Evolutionary conservation across 2,888 invertebrate species (phyloP), one percentile per base, ranked within the genome.

Genomic region (Therioaphis trifolii): DNA sequence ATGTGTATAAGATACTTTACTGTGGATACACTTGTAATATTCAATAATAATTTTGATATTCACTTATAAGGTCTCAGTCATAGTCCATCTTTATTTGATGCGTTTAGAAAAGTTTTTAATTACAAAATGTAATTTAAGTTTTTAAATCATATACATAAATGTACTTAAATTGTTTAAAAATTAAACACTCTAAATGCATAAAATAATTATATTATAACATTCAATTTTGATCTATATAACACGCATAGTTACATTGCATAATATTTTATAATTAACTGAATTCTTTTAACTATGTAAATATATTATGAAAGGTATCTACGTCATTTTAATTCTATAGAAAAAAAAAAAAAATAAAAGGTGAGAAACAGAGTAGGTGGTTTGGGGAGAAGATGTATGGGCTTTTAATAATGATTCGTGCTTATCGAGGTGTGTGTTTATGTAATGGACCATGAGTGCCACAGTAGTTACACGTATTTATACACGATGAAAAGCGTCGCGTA

Each of bases 391-490:
- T 63, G 52, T 72, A 82, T 82, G 82, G 82, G 74, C 72, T 82
- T 82, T 82, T 82, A 82, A 82, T 82, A 82, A 82, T 82, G 82
- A 82, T 82, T 82, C 82, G 82, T 82, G 82, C 61, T 66, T 74
- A 82, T 82, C 82, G 82, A 82, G 72, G 82, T 74, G 80, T 80
- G 63, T 35, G 74, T 82, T 72, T 82, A 82, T 63, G 74, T 82
- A 82, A 82, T 82, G 82, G 82, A 82, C 82, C 82, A 74, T 80
- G 80, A 80, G 80, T 72, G 80, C 80, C 72, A 46, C 80, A 72
- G 80, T 72, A 72, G 80, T 80, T 80, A 71, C 80, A 71, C 72
- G 72, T 72, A 72, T 80, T 74, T 72, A 63, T 74, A 72, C 74
- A 74, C 72, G 82, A 61, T 46, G 80, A 80, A 80, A 80, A 82